Conservation (phyloP, 37 sponge, comb jelly and placozoan species). For the Mnemiopsis leidyi region DNA sequence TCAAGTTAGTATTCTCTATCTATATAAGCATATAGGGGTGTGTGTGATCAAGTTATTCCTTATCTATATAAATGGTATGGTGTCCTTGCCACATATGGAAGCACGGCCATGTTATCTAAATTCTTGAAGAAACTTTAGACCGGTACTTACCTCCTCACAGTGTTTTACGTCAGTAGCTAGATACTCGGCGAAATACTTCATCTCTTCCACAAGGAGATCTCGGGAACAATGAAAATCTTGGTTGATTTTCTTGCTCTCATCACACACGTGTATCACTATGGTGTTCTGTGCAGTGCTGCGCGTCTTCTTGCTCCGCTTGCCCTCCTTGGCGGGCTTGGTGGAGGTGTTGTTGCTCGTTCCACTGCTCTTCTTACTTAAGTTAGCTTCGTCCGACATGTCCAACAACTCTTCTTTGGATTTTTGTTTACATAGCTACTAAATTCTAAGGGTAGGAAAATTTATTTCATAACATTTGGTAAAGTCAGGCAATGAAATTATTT, state of each 20-base stretch:
- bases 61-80: no score
- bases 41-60: no score
- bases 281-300: constrained; percentile 58
- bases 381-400: background rate
- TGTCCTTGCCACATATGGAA: no score
- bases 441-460: no score
- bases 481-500: no score
- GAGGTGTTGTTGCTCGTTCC: constrained; percentile 15
- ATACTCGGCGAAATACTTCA: constrained; percentile 89
- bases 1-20: no score
- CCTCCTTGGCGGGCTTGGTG: constrained; percentile 17
- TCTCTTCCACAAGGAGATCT: constrained; percentile 82
- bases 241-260: constrained; percentile 82
- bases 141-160: constrained; percentile 72
- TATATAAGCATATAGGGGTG: no score
- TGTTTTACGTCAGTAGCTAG: constrained; percentile 70
- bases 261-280: constrained; percentile 85
- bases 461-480: no score
- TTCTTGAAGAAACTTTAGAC: no score
- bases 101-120: no score
- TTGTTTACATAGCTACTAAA: no score
- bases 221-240: constrained; percentile 83
- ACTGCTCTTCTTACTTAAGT: background rate
- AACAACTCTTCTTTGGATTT: no score
- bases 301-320: constrained; percentile 59